These are phyloP conservation scores for Melitaea athalia DNA, from an alignment of 2,888 invertebrate genomes.

Conservation along the genomic window DNA sequence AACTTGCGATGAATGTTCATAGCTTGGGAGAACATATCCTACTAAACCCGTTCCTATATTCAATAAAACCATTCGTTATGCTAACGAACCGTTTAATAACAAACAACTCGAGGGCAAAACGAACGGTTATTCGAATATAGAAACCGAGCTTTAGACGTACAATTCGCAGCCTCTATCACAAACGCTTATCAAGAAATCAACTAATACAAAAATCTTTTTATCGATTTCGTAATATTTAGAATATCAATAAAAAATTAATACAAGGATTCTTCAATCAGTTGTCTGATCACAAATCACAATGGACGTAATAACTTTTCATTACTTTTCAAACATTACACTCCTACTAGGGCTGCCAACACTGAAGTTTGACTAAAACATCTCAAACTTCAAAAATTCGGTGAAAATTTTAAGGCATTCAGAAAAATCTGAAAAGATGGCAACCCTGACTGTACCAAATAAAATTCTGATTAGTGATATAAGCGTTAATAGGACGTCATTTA, in stretches of 20 bases:
- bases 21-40: slow-evolving; percentile 30
- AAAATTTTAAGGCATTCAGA: too few relatives aligned
- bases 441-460: too few relatives aligned
- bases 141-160: slow-evolving; percentile 36
- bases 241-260: not conserved
- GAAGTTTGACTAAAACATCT: too few relatives aligned
- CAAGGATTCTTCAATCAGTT: not conserved
- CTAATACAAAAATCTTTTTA: slow-evolving; percentile 48
- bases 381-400: too few relatives aligned
- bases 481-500: not conserved
- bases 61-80: too few relatives aligned
- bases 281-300: not conserved
- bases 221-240: not conserved
- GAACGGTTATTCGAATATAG: too few relatives aligned
- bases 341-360: too few relatives aligned
- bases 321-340: not conserved
- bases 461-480: not conserved
- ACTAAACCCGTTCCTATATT: too few relatives aligned
- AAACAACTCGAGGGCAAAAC: too few relatives aligned
- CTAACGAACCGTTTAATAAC: too few relatives aligned
- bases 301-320: not conserved
- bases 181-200: slow-evolving; percentile 58
- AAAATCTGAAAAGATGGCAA: too few relatives aligned
- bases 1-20: slow-evolving; percentile 9
- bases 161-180: slow-evolving; percentile 66